These are phyloP conservation scores for Dicyrtomina minuta DNA, from an alignment of 2,888 invertebrate genomes.

Conservation along the genomic window DNA sequence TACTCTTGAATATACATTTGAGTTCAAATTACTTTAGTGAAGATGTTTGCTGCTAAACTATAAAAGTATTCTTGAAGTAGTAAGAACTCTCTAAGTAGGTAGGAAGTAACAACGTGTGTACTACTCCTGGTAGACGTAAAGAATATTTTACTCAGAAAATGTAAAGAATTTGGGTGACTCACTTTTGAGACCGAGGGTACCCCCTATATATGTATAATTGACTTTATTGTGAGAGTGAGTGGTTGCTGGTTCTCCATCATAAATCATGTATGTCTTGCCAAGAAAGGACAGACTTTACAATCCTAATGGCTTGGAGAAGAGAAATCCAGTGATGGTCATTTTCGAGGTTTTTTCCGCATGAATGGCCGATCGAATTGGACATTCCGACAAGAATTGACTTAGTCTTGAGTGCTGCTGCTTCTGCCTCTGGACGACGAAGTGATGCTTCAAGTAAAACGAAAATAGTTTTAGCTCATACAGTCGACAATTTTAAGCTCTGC, in stretches of 20 bases:
- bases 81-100: no score
- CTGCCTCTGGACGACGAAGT: background rate
- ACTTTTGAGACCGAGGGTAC: slow-evolving; percentile 9
- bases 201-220: slow-evolving; percentile 41
- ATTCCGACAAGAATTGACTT: slow-evolving; percentile 36
- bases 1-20: no score
- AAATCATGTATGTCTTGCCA: slow-evolving; percentile 37
- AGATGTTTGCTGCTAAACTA: background rate
- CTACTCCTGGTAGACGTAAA: no score
- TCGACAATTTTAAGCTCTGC: no score
- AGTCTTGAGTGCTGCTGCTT: slow-evolving; percentile 13
- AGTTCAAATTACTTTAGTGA: background rate
- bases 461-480: slow-evolving; percentile 7
- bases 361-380: slow-evolving; percentile 46
- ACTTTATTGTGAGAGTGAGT: slow-evolving; percentile 44
- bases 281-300: slow-evolving; percentile 32
- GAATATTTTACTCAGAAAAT: slow-evolving; percentile 19
- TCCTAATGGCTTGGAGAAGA: slow-evolving; percentile 40
- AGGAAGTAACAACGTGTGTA: background rate
- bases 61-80: no score
- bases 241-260: slow-evolving; percentile 40
- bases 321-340: slow-evolving; percentile 44
- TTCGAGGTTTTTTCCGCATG: slow-evolving; percentile 47
- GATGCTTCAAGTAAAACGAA: slow-evolving; percentile 26
- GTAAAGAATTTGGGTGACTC: background rate